phyloP scores from a whole-genome alignment of 1,140 invertebrate species.

The Eciton burchellii region DNA sequence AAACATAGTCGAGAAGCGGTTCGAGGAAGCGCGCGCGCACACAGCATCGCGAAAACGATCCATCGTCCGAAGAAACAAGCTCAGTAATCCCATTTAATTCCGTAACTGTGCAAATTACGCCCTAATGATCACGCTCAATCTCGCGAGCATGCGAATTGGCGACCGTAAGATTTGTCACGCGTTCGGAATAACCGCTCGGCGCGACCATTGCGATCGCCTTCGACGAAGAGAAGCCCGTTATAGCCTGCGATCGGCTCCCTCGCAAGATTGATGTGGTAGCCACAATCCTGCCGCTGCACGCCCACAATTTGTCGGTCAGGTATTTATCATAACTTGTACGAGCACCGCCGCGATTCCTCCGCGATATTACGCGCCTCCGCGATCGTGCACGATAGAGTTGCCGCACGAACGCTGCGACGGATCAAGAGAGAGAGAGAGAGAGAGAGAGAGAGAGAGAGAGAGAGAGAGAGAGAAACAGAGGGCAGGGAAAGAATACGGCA shows the following conservation, averaged over 20 bases:
- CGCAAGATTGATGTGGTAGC: constrained; percentile 1
- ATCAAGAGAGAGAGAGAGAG: not conserved
- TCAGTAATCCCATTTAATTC: constrained; percentile 2
- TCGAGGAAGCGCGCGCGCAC: not conserved
- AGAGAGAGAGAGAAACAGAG: not conserved
- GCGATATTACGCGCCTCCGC: not conserved
- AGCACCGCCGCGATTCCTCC: not conserved
- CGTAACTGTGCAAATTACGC: not conserved
- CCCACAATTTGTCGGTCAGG: constrained; percentile 27
- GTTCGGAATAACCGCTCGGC: not conserved
- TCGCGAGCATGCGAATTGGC: not conserved
- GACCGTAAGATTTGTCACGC: not conserved
- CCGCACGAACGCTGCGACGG: not conserved
- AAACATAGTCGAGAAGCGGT: not conserved
- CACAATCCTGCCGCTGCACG: constrained; percentile 17
- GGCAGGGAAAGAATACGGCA: too few species aligned
- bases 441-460: not conserved
- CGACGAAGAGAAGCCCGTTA: not conserved
- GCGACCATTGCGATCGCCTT: constrained; percentile 2
- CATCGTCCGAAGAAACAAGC: not conserved
- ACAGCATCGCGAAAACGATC: not conserved
- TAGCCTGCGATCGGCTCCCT: constrained; percentile 13
- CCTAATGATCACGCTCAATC: not conserved
- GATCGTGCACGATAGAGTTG: not conserved
- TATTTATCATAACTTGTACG: constrained; percentile 5